Percentiles rank a stretch among this genome's conserved stretches.
phyloP scores from a whole-genome alignment of 2,888 invertebrate genomes.

The Psylliodes chrysocephalus region DNA sequence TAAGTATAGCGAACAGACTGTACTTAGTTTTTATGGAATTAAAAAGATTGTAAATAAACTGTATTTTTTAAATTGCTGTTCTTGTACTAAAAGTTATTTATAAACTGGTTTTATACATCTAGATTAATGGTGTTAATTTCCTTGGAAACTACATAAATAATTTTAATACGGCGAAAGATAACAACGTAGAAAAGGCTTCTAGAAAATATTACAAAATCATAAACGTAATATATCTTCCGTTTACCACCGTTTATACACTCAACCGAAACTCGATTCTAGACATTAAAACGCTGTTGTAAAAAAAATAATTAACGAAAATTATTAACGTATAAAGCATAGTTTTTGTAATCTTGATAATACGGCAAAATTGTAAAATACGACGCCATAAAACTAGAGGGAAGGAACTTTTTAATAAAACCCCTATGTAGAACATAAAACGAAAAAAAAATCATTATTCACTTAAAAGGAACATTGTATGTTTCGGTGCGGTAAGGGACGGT shows the following conservation, averaged over 20 bases:
- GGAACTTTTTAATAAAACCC: slow-evolving; percentile 23
- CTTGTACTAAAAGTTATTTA: no score
- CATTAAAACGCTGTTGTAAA: slow-evolving; percentile 12
- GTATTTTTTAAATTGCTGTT: no score
- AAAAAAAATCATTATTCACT: slow-evolving; percentile 27
- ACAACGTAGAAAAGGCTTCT: no score
- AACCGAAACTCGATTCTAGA: background rate
- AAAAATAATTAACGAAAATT: slow-evolving; percentile 20
- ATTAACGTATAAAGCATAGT: slow-evolving; percentile 10
- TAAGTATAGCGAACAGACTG: no score
- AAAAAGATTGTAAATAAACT: no score
- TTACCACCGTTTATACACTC: background rate
- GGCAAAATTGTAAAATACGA: slow-evolving; percentile 22
- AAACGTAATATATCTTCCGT: no score
- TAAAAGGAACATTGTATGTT: slow-evolving; percentile 4
- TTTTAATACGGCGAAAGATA: no score
- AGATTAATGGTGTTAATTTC: no score
- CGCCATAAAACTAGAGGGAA: slow-evolving; percentile 14
- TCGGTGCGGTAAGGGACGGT: background rate
- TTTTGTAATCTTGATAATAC: slow-evolving; percentile 19
- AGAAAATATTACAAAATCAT: no score
- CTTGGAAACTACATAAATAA: no score
- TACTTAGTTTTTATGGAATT: no score
- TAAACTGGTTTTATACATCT: no score
- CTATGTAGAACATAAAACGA: slow-evolving; percentile 16